phyloP scores from a whole-genome alignment of 1,140 invertebrate species.

The Habropoda laboriosa region DNA sequence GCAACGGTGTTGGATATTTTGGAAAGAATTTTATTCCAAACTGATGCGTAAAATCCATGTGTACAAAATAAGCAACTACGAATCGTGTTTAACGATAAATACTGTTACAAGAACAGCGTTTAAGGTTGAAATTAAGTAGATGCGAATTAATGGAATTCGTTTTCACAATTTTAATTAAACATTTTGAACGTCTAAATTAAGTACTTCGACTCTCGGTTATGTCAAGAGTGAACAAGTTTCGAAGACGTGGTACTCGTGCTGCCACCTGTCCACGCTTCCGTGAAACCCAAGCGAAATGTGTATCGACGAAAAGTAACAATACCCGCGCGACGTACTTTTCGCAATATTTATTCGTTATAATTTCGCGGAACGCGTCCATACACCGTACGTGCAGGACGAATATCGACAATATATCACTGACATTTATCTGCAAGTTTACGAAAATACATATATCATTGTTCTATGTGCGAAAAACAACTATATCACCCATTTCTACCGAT shows the following conservation, averaged over 20 bases:
- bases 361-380: neutral
- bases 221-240: neutral
- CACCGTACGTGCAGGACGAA: too few relatives aligned
- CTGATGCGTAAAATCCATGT: neutral
- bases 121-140: neutral
- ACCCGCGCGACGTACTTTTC: neutral
- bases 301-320: slow-evolving; percentile 28
- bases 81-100: neutral
- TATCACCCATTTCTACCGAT: neutral
- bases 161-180: neutral
- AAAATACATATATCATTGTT: slow-evolving; percentile 32
- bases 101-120: neutral
- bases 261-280: slow-evolving; percentile 21
- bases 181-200: slow-evolving; percentile 20
- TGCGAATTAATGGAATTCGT: neutral
- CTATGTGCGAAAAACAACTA: neutral
- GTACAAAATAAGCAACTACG: neutral
- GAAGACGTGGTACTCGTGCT: neutral
- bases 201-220: neutral
- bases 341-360: neutral
- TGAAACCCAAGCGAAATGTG: neutral
- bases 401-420: neutral
- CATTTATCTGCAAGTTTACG: slow-evolving; percentile 33
- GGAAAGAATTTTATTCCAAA: slow-evolving; percentile 22
- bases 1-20: neutral